Evolutionary conservation across 2,888 invertebrate genomes (phyloP).

Genomic region (Heliconius cydno): DNA sequence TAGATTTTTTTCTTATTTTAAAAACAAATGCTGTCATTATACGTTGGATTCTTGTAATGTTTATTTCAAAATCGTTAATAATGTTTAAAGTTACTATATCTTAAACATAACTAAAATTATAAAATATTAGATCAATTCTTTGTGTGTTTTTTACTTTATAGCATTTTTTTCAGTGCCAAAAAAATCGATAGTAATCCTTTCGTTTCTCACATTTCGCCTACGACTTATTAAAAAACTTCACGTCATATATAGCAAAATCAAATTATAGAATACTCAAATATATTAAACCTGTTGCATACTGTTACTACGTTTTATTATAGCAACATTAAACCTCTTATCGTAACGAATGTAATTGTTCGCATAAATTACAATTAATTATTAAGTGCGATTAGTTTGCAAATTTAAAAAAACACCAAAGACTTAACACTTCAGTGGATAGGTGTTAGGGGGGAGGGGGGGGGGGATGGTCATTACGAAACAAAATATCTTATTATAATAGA

Average conservation of each 20-base stretch:
- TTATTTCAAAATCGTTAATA: too few species aligned
- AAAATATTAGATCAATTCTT: background rate
- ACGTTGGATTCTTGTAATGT: too few species aligned
- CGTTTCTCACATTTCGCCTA: background rate
- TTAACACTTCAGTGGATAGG: slow-evolving; percentile 15
- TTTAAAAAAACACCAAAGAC: slow-evolving; percentile 26
- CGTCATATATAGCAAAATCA: background rate
- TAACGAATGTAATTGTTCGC: background rate
- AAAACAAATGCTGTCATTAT: too few species aligned
- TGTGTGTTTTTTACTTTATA: background rate
- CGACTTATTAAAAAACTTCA: background rate
- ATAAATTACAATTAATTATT: slow-evolving; percentile 24
- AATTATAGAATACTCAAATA: background rate
- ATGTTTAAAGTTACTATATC: too few species aligned
- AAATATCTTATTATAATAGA: slow-evolving; percentile 26
- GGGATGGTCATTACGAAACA: slow-evolving; percentile 34
- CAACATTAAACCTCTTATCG: background rate
- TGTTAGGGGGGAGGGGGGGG: background rate
- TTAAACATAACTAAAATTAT: too few species aligned
- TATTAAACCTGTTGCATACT: background rate
- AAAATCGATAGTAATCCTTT: background rate
- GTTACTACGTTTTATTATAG: background rate
- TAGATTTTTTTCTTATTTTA: too few species aligned
- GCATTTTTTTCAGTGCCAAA: background rate
- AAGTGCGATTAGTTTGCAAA: slow-evolving; percentile 27